These are phyloP conservation scores for Pycnomerus fuliginosus DNA, from an alignment of 2,888 invertebrate species.

Conservation along the genomic window DNA sequence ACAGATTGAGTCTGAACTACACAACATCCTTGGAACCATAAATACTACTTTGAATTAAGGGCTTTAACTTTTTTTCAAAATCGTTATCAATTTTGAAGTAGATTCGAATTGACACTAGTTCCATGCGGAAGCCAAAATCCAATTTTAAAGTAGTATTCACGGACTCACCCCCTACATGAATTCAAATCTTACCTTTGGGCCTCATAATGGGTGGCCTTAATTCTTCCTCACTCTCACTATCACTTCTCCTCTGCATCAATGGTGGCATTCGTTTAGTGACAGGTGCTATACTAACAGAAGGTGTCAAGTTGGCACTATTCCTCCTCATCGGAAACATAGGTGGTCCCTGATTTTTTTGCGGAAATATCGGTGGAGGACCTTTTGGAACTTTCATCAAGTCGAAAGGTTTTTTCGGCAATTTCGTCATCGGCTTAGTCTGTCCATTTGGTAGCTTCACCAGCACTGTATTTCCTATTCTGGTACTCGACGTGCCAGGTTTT, in stretches of 20 bases:
- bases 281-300: conserved; percentile 56
- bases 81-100: no score
- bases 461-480: conserved; percentile 51
- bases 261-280: conserved; percentile 43
- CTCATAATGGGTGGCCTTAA: conserved; percentile 13
- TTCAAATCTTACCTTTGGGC: no score
- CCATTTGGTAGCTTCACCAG: conserved; percentile 53
- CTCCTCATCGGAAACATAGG: conserved; percentile 14
- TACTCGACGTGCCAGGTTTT: conserved; percentile 42
- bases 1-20: no score
- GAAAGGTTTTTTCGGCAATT: conserved; percentile 47
- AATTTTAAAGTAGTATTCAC: no score
- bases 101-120: no score
- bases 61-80: no score
- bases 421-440: conserved; percentile 52
- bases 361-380: conserved; percentile 17
- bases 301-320: conserved; percentile 48
- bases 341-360: no score
- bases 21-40: no score
- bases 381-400: conserved; percentile 50
- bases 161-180: no score
- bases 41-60: no score
- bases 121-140: no score
- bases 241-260: conserved; percentile 39
- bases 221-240: conserved; percentile 43